These are phyloP conservation scores for Panopea generosa DNA, from an alignment of 2,888 invertebrate species.

Conservation along the genomic window DNA sequence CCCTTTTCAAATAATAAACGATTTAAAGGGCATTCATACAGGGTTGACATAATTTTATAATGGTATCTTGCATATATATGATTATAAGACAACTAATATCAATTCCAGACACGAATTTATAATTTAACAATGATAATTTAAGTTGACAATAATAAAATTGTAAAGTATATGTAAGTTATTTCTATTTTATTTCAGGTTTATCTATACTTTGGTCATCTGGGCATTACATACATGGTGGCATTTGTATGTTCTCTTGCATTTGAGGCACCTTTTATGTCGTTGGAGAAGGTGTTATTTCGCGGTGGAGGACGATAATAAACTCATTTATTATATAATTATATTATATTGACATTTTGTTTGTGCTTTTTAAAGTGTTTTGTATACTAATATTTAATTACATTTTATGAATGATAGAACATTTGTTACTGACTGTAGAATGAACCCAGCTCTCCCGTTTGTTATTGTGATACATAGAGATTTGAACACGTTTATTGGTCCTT, in stretches of 20 bases:
- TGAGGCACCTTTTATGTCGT: slow-evolving; percentile 73
- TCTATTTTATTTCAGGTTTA: slow-evolving; percentile 66
- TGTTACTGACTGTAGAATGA: too few relatives aligned
- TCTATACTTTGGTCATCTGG: slow-evolving; percentile 65
- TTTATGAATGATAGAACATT: neutral
- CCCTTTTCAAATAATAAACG: too few relatives aligned
- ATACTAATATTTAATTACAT: neutral
- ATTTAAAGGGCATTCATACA: too few relatives aligned
- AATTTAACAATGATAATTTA: neutral
- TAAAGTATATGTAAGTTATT: too few relatives aligned
- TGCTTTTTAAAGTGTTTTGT: neutral
- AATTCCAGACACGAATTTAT: too few relatives aligned
- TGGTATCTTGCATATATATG: too few relatives aligned
- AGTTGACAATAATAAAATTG: neutral
- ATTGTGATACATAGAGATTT: too few relatives aligned
- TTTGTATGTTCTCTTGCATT: slow-evolving; percentile 70
- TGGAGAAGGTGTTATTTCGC: slow-evolving; percentile 73
- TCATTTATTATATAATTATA: neutral
- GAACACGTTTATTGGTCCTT: too few relatives aligned
- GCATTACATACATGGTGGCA: slow-evolving; percentile 69
- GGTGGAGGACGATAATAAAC: slow-evolving; percentile 9
- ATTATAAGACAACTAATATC: too few relatives aligned
- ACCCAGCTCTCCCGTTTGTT: too few relatives aligned
- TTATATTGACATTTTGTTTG: neutral
- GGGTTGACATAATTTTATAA: too few relatives aligned